Evolutionary conservation across 2,888 invertebrate genomes (phyloP), one percentile per base, ranked within the genome.

Genomic region (Cheilosia vulpina): DNA sequence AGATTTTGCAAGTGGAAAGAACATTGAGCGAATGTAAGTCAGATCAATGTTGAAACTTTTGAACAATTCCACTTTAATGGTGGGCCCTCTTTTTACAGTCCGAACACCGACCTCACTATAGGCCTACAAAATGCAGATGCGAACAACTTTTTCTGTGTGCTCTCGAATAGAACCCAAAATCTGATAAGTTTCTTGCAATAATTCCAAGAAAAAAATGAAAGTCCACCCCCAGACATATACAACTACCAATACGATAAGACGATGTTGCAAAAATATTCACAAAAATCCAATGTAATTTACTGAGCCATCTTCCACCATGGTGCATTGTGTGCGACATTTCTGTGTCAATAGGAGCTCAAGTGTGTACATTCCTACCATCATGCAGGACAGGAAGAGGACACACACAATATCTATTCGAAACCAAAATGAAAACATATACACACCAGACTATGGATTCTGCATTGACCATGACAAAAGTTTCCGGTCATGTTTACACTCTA

Each of bases 401-500:
- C 41, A 80, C 19, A 55, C 13, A 38, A 43, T 41, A 55, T 66
- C 55, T 50, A 62, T 63, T 58, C 31, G 63, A 62, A 83, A 60
- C 66, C 69, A 58, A 71, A 71, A 75, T 69, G 68, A 69, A 75
- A 71, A 69, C 62, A 84, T 76, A 75, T 69, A 79, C 41, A 75
- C 24, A 73, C 31, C 53, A 73, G 68, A 55, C 72, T 69, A 53
- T 84, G 69, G 71, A 80, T 71, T 80, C 80, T 62, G 43, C 15
- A 52, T 15, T 24, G 45, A 52, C 65, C 80, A 79, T 75, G 65
- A 66, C 80, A 84, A 76, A 80, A 85, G 75, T 80, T 85, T 85
- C 66, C 80, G 80, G 80, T 85, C 80, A 76, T 85, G 71, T 85
- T 85, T 80, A 80, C 80, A 85, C 84, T 76, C 73, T 60, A 72